Evolutionary conservation across 2,113 vertebrate genomes (phyloP).

Genomic region (Elachura formosa): DNA sequence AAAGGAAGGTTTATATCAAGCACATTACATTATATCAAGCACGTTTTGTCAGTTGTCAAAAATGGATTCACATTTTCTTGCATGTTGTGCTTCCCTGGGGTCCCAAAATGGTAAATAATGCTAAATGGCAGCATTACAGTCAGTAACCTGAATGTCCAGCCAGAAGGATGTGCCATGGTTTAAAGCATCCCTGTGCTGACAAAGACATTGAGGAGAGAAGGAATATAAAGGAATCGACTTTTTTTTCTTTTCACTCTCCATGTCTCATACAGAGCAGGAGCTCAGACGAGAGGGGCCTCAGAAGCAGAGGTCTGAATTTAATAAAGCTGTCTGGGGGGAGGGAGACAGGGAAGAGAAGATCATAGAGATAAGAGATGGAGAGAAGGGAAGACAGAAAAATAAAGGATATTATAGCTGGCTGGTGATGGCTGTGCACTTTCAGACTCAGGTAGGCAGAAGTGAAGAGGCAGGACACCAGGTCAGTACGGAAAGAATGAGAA

Average conservation of each 20-base stretch:
- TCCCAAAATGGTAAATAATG: neutral
- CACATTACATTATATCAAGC: accelerated
- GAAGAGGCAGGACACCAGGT: neutral
- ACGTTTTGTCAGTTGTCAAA: neutral
- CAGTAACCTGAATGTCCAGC: neutral
- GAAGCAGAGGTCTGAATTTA: constrained; percentile 32
- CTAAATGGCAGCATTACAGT: neutral
- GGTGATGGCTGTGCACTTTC: neutral
- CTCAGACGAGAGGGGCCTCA: constrained; percentile 10
- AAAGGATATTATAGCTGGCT: neutral
- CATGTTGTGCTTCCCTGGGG: neutral
- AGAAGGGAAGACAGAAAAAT: neutral
- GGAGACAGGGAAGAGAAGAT: neutral
- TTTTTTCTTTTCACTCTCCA: neutral
- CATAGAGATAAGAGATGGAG: constrained; percentile 15
- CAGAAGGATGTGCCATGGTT: neutral
- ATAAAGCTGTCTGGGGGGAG: constrained; percentile 27
- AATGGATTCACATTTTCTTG: neutral
- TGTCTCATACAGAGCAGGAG: neutral
- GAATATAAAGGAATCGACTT: neutral
- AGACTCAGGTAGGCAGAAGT: neutral
- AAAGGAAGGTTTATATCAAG: neutral
- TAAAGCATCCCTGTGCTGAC: neutral
- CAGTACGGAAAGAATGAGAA: neutral
- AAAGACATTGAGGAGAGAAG: neutral